phyloP scores from a whole-genome alignment of 2,797 vertebrate genomes.

The Falco biarmicus region DNA sequence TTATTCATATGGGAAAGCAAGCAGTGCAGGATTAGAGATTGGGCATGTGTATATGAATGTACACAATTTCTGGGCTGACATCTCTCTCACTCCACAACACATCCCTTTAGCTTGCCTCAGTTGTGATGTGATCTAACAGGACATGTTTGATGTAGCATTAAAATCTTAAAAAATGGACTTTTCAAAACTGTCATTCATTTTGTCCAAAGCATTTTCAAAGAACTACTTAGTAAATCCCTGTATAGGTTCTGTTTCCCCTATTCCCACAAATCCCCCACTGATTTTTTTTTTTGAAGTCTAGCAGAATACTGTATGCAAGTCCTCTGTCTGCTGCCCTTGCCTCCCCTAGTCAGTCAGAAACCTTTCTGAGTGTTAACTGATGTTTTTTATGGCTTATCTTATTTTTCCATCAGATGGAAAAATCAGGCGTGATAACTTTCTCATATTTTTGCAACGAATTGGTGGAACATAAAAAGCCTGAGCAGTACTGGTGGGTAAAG shows the following conservation, averaged over 20 bases:
- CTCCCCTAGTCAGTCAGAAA: background rate
- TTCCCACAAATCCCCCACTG: background rate
- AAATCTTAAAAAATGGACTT: constrained; percentile 55
- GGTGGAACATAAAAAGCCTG: background rate
- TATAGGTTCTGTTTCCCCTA: constrained; percentile 6
- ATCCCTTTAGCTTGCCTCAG: constrained; percentile 44
- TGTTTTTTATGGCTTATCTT: background rate
- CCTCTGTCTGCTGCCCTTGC: background rate
- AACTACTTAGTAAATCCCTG: constrained; percentile 4
- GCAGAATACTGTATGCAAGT: background rate
- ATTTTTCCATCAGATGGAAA: background rate
- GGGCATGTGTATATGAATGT: background rate
- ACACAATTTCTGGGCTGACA: background rate
- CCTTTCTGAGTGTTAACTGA: background rate
- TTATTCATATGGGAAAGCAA: constrained; percentile 15
- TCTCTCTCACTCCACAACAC: background rate
- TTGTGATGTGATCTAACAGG: constrained; percentile 57
- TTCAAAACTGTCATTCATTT: constrained; percentile 62
- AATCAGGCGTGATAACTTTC: background rate
- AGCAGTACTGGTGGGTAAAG: background rate
- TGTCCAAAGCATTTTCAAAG: constrained; percentile 54
- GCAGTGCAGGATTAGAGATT: constrained; percentile 6
- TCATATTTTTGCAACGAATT: background rate
- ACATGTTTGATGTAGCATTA: constrained; percentile 65
- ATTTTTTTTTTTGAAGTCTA: background rate